Percentiles rank a stretch among this genome's conserved stretches.
Conservation (phyloP, 2,797 vertebrate genomes). For the Euphonia xanthogaster region DNA sequence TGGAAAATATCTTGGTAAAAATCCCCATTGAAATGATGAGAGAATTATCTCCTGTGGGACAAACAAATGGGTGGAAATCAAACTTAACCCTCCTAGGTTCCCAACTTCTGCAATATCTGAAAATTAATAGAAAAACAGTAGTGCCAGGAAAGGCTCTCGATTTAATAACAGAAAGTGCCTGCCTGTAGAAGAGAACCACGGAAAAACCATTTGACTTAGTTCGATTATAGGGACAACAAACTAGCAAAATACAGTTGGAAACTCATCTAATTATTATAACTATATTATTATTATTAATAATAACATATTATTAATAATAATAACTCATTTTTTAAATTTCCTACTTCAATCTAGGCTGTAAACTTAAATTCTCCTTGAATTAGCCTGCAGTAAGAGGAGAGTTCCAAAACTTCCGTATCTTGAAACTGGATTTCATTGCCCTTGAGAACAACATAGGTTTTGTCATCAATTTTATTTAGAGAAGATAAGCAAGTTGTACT, state of each 20-base stretch:
- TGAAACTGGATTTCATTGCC: not conserved
- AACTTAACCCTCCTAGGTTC: not conserved
- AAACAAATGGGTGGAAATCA: not conserved
- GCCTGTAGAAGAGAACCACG: not conserved
- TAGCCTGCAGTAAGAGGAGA: not conserved
- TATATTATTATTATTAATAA: too few relatives aligned
- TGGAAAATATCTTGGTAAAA: conserved; percentile 27
- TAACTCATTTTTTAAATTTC: not conserved
- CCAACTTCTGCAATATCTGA: not conserved
- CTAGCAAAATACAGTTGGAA: not conserved
- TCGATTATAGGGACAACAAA: not conserved
- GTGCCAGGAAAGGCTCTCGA: not conserved
- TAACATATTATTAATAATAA: too few relatives aligned
- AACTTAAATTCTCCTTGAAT: not conserved
- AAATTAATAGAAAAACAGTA: not conserved
- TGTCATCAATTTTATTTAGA: conserved; percentile 10
- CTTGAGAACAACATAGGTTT: not conserved
- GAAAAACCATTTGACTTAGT: not conserved
- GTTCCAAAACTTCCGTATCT: not conserved
- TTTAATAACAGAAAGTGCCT: not conserved
- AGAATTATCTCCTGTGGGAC: not conserved
- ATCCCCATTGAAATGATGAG: not conserved
- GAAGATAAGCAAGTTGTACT: conserved; percentile 4
- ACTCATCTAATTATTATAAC: not conserved
- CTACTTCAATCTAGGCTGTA: not conserved